Percentiles rank a stretch among this genome's conserved stretches.
These are phyloP conservation scores for Amphibalanus amphitrite DNA, from an alignment of 1,140 invertebrate species.

Conservation along the genomic window DNA sequence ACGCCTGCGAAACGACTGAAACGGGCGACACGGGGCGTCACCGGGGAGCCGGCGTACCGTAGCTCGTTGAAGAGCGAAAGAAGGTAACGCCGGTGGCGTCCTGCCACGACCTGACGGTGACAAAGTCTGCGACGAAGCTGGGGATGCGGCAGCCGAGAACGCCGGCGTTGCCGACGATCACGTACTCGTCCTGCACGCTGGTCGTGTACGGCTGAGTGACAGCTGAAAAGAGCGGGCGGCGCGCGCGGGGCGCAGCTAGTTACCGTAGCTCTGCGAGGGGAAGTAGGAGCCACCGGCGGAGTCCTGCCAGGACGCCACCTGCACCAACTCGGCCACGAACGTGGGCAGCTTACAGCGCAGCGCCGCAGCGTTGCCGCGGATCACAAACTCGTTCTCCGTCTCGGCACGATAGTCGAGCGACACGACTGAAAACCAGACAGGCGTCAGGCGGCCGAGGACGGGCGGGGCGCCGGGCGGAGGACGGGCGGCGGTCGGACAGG, in stretches of 20 bases:
- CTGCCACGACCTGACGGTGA: slow-evolving; percentile 69
- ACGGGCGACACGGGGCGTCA: slow-evolving; percentile 15
- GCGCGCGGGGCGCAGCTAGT: no score
- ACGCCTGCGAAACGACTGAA: slow-evolving; percentile 67
- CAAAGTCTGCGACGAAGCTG: slow-evolving; percentile 79
- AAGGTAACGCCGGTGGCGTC: slow-evolving; percentile 56
- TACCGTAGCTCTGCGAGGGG: slow-evolving; percentile 19
- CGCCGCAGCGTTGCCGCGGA: slow-evolving; percentile 73
- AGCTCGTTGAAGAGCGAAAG: slow-evolving; percentile 16
- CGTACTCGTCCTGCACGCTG: slow-evolving; percentile 79
- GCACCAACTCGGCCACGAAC: slow-evolving; percentile 72
- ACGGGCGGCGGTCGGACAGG: slow-evolving; percentile 48
- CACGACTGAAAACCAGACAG: slow-evolving; percentile 43
- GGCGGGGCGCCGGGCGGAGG: slow-evolving; percentile 13
- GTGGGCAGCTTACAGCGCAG: slow-evolving; percentile 80
- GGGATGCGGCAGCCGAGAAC: slow-evolving; percentile 81
- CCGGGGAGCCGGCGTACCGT: slow-evolving; percentile 13
- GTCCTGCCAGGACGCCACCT: slow-evolving; percentile 71
- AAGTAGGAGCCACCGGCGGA: slow-evolving; percentile 50
- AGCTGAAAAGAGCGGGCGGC: no score
- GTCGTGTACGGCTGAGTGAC: slow-evolving; percentile 71
- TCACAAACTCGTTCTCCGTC: slow-evolving; percentile 79
- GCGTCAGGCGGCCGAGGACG: not conserved
- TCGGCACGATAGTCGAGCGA: slow-evolving; percentile 70
- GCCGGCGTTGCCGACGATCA: slow-evolving; percentile 73